These are phyloP conservation scores for Kryptolebias marmoratus DNA, from an alignment of 2,113 vertebrate genomes.

Conservation along the genomic window DNA sequence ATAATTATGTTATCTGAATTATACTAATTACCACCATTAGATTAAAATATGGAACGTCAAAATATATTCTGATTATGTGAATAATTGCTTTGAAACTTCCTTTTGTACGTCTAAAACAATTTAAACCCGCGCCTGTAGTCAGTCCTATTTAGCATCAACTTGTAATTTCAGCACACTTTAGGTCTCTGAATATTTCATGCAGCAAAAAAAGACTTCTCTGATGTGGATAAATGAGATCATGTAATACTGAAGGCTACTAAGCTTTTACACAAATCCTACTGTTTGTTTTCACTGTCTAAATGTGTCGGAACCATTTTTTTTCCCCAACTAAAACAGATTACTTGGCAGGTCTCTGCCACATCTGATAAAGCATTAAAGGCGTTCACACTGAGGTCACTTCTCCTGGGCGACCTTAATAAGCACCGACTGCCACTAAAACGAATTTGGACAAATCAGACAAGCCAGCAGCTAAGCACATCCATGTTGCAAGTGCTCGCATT, in stretches of 20 bases:
- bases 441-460: conserved; percentile 55
- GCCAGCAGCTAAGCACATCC: conserved; percentile 48
- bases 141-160: conserved; percentile 34
- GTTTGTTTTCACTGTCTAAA: conserved; percentile 46
- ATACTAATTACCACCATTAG: conserved; percentile 33
- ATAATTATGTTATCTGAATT: conserved; percentile 21
- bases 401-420: conserved; percentile 54
- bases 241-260: conserved; percentile 29
- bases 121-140: conserved; percentile 27
- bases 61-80: conserved; percentile 47
- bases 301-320: conserved; percentile 36
- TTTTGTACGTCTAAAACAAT: conserved; percentile 41
- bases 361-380: conserved; percentile 62
- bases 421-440: conserved; percentile 54
- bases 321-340: conserved; percentile 34
- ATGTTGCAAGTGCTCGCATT: conserved; percentile 34
- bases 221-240: conserved; percentile 56
- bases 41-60: conserved; percentile 35
- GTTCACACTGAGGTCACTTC: conserved; percentile 58
- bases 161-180: conserved; percentile 47
- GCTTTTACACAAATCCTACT: conserved; percentile 46
- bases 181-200: conserved; percentile 51
- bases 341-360: conserved; percentile 47
- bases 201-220: conserved; percentile 28
- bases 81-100: conserved; percentile 41